A percentile compares a stretch with the other conserved stretches of the same genome.
These are phyloP conservation scores for Garra rufa DNA, from an alignment of 2,113 vertebrate species.

Conservation along the genomic window DNA sequence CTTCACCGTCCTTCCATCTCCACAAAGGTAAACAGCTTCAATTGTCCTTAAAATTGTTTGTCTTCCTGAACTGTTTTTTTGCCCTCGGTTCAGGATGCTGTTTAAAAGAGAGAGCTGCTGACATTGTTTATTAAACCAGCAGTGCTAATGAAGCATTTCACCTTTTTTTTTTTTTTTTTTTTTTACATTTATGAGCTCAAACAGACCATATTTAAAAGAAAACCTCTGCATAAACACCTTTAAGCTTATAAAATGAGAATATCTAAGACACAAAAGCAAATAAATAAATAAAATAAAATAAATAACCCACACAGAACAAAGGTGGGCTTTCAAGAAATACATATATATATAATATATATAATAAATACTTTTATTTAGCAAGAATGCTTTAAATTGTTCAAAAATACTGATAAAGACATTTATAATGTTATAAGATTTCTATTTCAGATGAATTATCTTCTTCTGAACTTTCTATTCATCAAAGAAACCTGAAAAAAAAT, in stretches of 20 bases:
- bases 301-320: background rate
- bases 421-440: too few relatives aligned
- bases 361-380: too few relatives aligned
- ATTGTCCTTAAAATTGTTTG: conserved; percentile 12
- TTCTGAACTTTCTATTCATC: too few relatives aligned
- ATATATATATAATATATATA: too few relatives aligned
- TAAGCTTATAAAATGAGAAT: background rate
- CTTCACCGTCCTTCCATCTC: conserved; percentile 24
- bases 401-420: too few relatives aligned
- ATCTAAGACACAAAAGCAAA: background rate
- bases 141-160: background rate
- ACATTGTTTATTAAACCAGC: background rate
- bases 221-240: background rate
- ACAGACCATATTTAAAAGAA: background rate
- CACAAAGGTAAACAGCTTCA: background rate
- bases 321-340: background rate
- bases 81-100: background rate
- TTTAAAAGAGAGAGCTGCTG: background rate
- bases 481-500: too few relatives aligned
- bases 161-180: too few relatives aligned
- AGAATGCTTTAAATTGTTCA: too few relatives aligned
- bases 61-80: conserved; percentile 16
- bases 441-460: too few relatives aligned
- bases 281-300: background rate
- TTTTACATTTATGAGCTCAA: background rate